These are phyloP conservation scores for Macquaria australasica DNA, from an alignment of 2,113 vertebrate genomes.

Conservation along the genomic window DNA sequence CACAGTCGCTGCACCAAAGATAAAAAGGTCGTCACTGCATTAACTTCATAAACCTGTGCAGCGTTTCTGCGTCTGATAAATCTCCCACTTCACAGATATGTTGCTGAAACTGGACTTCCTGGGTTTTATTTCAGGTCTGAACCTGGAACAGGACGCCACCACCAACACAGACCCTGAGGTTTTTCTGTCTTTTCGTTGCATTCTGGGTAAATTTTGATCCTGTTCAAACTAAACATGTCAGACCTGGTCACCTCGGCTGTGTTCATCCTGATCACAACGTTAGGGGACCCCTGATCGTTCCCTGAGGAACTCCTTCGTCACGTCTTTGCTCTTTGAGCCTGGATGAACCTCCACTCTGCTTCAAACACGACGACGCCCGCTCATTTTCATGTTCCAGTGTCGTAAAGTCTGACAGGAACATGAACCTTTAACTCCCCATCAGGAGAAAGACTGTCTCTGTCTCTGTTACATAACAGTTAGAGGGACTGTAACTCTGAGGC, in stretches of 20 bases:
- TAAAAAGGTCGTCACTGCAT: too few species aligned
- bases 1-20: too few species aligned
- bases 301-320: neutral
- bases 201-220: too few species aligned
- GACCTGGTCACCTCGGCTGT: neutral
- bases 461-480: neutral
- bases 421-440: neutral
- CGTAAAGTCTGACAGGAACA: slow-evolving; percentile 22
- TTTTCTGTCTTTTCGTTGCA: too few species aligned
- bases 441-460: neutral
- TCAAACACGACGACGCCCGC: neutral
- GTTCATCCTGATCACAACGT: neutral
- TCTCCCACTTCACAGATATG: too few species aligned
- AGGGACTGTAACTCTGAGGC: neutral
- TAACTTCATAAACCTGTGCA: too few species aligned
- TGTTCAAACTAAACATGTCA: too few species aligned
- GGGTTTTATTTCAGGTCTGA: too few species aligned
- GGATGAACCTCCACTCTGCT: neutral
- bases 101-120: too few species aligned
- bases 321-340: neutral
- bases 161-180: too few species aligned
- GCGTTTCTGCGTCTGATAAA: too few species aligned
- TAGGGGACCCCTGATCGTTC: neutral
- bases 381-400: neutral
- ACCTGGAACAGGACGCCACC: too few species aligned